Conservation (phyloP, 2,113 vertebrate species). For the Sinocyclocheilus grahami region DNA sequence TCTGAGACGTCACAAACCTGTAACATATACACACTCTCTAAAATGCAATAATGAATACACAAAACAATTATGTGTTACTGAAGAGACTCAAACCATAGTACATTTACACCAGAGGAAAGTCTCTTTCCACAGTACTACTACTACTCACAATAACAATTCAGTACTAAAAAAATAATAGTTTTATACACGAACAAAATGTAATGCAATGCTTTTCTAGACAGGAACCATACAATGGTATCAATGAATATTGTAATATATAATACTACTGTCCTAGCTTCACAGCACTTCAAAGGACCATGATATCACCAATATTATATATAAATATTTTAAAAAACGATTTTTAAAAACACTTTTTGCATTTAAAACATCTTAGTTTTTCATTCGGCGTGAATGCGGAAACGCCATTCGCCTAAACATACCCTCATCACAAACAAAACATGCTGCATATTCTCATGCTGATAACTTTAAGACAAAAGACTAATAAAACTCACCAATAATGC, state of each 20-base stretch:
- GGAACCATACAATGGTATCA: not conserved
- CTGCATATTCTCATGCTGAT: not conserved
- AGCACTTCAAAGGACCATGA: no score
- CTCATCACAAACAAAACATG: not conserved
- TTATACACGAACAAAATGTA: not conserved
- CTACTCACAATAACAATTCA: not conserved
- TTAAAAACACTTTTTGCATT: no score
- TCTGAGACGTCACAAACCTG: constrained; percentile 80
- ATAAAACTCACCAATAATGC: constrained; percentile 75
- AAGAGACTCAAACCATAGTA: not conserved
- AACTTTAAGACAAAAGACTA: not conserved
- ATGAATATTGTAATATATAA: no score
- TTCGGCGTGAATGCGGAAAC: not conserved
- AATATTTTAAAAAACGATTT: no score
- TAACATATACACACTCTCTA: not conserved
- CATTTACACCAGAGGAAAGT: no score
- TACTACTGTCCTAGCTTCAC: no score
- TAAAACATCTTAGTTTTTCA: no score
- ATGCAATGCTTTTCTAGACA: not conserved
- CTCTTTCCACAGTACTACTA: not conserved
- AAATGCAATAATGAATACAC: not conserved
- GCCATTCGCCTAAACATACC: not conserved
- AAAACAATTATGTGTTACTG: not conserved
- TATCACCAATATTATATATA: no score
- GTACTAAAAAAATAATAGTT: not conserved